Evolutionary conservation across 53 echinoderm and acorn worm species (phyloP), one percentile per base, ranked within the genome.

Genomic region (Stichopus horrens): DNA sequence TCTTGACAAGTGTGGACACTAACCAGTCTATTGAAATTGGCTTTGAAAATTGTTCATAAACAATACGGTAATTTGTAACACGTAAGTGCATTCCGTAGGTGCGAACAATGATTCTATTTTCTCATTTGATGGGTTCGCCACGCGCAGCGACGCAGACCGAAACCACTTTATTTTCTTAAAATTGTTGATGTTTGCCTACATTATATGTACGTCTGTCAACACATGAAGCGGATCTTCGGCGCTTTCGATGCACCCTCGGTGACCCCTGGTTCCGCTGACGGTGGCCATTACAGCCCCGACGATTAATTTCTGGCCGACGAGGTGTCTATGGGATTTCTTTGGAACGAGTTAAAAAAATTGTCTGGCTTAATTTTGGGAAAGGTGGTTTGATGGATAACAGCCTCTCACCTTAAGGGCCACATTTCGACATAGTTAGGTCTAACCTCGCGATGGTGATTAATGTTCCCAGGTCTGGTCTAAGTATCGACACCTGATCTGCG

Each of bases 281-380:
- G 81, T 81, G 53, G 81, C 81, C 81, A 58, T 81, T 81, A 81
- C 21, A 4, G 21, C 8, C 57, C 16, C 81, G 81, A 81, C 81
- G 81, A 81, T 81, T 81, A 81, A 81, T 81, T 81, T 81, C 81
- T 58, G 21, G 81, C 57, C 81, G 57, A 57, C 20, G 22, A 81
- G 20, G 81, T 81, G 81, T 81, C 81, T 55, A 11, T 81, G 18
- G 58, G 20, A 52, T 81, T 81, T 81, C 57, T 7, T 19, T 21
- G 57, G 58, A 57, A 52, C 57, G n/a, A 58, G 81, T 81, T 81
- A 81, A 81, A 55, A 37, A 81, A 57, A 56, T 81, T 81, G 81
- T 81, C 81, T 56, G 5, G 9, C 57, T 58, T 57, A 81, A 81
- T 81, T 81, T 57, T 21, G 5, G 20, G 21, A 58, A 19, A 81